Conservation (phyloP, 2,113 vertebrate genomes). For the Psilopsiagon aurifrons region DNA sequence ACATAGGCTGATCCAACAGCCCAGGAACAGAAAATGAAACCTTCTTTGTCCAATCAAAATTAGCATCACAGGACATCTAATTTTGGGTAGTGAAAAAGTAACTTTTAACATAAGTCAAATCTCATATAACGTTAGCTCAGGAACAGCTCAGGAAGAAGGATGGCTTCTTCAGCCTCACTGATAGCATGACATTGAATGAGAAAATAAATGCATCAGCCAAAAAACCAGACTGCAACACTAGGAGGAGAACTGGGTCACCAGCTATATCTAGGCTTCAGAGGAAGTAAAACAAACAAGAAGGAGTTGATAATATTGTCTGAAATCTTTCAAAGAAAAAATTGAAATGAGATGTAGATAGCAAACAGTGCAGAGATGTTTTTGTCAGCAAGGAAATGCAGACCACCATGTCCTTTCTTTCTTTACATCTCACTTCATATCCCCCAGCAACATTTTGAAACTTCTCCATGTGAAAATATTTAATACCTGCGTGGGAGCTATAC, state of each 20-base stretch:
- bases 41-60: background rate
- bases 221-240: background rate
- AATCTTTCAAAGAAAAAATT: slow-evolving; percentile 43
- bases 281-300: slow-evolving; percentile 16
- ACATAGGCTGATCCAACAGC: background rate
- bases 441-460: background rate
- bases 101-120: background rate
- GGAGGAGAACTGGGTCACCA: background rate
- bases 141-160: background rate
- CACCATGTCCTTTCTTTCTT: background rate
- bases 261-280: background rate
- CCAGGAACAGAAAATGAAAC: background rate
- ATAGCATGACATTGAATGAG: accelerated
- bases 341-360: slow-evolving; percentile 27
- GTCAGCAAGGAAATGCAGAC: background rate
- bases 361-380: background rate
- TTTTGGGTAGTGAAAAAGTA: background rate
- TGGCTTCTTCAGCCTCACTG: background rate
- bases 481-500: background rate
- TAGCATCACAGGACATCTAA: background rate
- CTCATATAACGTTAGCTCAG: background rate
- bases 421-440: background rate
- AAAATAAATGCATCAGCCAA: background rate
- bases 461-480: background rate
- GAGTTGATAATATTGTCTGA: slow-evolving; percentile 27